A percentile compares a stretch with the other conserved stretches of the same genome.
phyloP scores from a whole-genome alignment of 2,888 invertebrate genomes.

The Lypha dubia region DNA sequence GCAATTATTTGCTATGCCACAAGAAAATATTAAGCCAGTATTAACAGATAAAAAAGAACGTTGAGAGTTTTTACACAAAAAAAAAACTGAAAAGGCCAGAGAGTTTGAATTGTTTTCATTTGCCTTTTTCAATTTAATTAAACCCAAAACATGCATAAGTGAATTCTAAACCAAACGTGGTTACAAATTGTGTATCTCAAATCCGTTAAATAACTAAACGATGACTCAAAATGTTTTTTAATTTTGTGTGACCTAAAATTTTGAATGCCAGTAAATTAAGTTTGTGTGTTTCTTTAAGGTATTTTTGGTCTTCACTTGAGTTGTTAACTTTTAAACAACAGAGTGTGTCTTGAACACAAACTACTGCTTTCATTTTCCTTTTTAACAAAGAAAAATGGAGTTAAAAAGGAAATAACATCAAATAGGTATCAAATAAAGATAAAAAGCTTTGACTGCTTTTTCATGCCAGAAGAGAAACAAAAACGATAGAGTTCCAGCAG shows the following conservation, averaged over 20 bases:
- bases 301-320: slow-evolving; percentile 16
- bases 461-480: slow-evolving; percentile 1
- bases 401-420: slow-evolving; percentile 18
- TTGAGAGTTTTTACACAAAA: slow-evolving; percentile 17
- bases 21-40: slow-evolving; percentile 21
- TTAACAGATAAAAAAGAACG: slow-evolving; percentile 18
- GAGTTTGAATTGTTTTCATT: slow-evolving; percentile 3
- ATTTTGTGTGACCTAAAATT: slow-evolving; percentile 62
- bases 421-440: slow-evolving; percentile 6
- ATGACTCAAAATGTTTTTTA: slow-evolving; percentile 54
- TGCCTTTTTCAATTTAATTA: slow-evolving; percentile 54
- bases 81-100: neutral
- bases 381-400: slow-evolving; percentile 25
- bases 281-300: slow-evolving; percentile 18
- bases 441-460: slow-evolving; percentile 49
- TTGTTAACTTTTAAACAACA: slow-evolving; percentile 6
- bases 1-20: slow-evolving; percentile 59
- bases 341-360: neutral
- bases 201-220: slow-evolving; percentile 36
- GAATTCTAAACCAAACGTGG: neutral
- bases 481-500: neutral
- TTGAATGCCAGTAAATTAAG: slow-evolving; percentile 27
- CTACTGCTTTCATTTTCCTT: slow-evolving; percentile 62
- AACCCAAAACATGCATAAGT: slow-evolving; percentile 45
- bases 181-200: neutral